These are phyloP conservation scores for Illadopsis cleaveri DNA, from an alignment of 2,113 vertebrate species.

Conservation along the genomic window DNA sequence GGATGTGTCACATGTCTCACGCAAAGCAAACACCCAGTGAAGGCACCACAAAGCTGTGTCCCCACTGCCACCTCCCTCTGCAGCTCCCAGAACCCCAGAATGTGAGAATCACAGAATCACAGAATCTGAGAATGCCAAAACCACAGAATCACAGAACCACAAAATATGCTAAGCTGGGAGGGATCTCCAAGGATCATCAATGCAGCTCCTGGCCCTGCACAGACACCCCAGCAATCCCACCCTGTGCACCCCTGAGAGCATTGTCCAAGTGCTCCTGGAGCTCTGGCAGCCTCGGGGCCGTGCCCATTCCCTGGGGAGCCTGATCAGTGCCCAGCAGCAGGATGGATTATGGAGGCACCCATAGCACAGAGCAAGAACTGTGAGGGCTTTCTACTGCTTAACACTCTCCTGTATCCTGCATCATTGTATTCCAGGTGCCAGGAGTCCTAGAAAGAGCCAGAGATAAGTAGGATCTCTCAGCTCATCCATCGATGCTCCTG, in stretches of 20 bases:
- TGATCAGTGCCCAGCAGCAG: not conserved
- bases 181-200: not conserved
- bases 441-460: not conserved
- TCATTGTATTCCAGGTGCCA: not conserved
- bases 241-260: not conserved
- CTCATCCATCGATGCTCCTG: not conserved
- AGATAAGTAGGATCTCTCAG: not conserved
- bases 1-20: fast-evolving
- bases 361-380: not conserved
- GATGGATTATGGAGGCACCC: not conserved
- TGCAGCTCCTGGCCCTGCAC: not conserved
- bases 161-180: not conserved
- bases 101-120: not conserved
- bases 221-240: not conserved
- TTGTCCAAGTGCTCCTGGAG: fast-evolving
- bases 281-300: not conserved
- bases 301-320: not conserved
- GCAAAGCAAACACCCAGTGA: not conserved
- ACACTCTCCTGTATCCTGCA: not conserved
- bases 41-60: not conserved
- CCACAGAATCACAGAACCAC: not conserved
- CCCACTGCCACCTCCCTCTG: not conserved
- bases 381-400: not conserved
- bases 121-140: not conserved
- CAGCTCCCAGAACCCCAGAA: not conserved